These are phyloP conservation scores for Hartigia nigra DNA, from an alignment of 2,888 invertebrate genomes.

Conservation along the genomic window DNA sequence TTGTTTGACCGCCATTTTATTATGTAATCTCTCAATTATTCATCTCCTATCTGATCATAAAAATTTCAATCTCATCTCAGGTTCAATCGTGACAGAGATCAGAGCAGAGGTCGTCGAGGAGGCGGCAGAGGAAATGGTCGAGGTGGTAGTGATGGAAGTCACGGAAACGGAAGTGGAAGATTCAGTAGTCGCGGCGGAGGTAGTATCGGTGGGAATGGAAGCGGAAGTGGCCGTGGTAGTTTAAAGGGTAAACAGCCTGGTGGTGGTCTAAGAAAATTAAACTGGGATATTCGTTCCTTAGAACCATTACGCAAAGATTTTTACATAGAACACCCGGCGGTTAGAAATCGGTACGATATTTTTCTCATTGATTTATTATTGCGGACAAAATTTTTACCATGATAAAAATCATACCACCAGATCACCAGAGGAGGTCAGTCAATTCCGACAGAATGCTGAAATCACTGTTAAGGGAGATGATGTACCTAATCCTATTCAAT, in stretches of 20 bases:
- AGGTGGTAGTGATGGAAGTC: conserved; percentile 51
- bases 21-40: conserved; percentile 11
- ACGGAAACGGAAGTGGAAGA: conserved; percentile 66
- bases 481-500: conserved; percentile 58
- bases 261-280: conserved; percentile 68
- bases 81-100: conserved; percentile 55
- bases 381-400: not conserved
- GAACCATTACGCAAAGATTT: conserved; percentile 85
- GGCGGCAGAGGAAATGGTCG: conserved; percentile 44
- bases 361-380: conserved; percentile 5
- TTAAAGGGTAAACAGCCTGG: conserved; percentile 62
- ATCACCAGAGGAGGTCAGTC: conserved; percentile 52
- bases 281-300: conserved; percentile 69
- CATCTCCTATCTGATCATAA: not conserved
- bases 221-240: conserved; percentile 37
- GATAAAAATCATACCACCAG: conserved; percentile 25
- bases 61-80: conserved; percentile 24
- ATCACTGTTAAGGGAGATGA: conserved; percentile 60
- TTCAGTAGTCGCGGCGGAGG: conserved; percentile 53
- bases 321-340: conserved; percentile 78
- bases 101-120: conserved; percentile 45
- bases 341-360: conserved; percentile 66
- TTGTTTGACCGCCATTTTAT: not conserved
- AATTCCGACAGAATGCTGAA: conserved; percentile 53
- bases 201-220: conserved; percentile 30